Percentiles rank a stretch among this genome's conserved stretches.
Conservation (phyloP, 2,797 vertebrate species). For the Crocodylus rhombifer region DNA sequence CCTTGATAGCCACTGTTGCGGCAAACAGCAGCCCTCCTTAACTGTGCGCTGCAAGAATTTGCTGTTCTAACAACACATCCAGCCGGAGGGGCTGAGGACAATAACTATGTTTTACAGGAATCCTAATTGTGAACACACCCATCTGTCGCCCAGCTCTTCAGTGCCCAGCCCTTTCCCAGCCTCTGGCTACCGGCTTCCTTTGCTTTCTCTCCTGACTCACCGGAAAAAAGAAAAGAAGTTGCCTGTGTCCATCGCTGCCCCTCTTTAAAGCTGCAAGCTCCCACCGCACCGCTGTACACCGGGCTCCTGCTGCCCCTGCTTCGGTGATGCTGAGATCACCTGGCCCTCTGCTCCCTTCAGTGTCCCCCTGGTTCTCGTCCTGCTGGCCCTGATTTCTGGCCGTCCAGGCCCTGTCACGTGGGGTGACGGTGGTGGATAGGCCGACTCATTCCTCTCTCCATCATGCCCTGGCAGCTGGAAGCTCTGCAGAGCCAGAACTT, state of each 20-base stretch:
- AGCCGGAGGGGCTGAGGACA: not conserved
- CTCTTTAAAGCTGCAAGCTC: too few species aligned
- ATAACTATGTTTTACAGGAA: too few species aligned
- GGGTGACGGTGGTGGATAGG: too few species aligned
- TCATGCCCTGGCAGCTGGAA: conserved; percentile 55
- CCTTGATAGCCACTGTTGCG: not conserved
- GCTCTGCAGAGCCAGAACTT: conserved; percentile 45
- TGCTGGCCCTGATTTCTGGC: not conserved
- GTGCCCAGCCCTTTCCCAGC: not conserved
- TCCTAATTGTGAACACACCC: not conserved
- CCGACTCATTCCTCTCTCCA: conserved; percentile 47
- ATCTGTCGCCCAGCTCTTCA: not conserved
- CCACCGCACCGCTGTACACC: too few species aligned
- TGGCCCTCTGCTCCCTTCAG: not conserved
- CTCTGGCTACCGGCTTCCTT: not conserved
- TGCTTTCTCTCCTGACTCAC: not conserved
- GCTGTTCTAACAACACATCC: not conserved
- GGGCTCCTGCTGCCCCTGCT: not conserved
- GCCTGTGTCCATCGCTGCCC: too few species aligned
- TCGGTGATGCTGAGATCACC: not conserved
- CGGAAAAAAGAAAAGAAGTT: not conserved
- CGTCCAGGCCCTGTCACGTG: too few species aligned
- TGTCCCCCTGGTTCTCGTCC: not conserved
- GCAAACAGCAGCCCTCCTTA: not conserved
- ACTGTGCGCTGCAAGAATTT: too few species aligned